Evolutionary conservation across 2,797 vertebrate genomes (phyloP).

Genomic region (Garrulus glandarius): DNA sequence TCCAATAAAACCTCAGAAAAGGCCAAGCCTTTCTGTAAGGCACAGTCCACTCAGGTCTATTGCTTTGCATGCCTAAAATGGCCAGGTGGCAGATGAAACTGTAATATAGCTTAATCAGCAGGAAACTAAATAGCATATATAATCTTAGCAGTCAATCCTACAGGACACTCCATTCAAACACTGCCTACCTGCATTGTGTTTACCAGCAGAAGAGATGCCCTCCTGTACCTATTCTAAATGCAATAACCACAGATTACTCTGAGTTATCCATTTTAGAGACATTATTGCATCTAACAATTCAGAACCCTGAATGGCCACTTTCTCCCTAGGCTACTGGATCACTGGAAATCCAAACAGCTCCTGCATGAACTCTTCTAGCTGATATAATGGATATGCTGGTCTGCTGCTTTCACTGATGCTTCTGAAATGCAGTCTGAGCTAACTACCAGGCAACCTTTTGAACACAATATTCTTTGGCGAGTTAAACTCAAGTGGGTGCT

Average conservation of each 20-base stretch:
- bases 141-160: not conserved
- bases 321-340: not conserved
- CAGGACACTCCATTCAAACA: not conserved
- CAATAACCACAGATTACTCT: not conserved
- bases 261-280: not conserved
- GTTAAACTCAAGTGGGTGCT: not conserved
- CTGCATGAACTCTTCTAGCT: not conserved
- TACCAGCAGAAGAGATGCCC: not conserved
- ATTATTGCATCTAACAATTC: not conserved
- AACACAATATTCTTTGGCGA: fast-evolving
- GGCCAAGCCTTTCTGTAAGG: not conserved
- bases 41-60: not conserved
- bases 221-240: not conserved
- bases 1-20: not conserved
- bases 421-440: not conserved
- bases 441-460: not conserved
- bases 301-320: not conserved
- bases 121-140: not conserved
- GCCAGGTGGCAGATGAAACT: not conserved
- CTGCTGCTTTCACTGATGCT: not conserved
- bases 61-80: not conserved
- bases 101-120: not conserved
- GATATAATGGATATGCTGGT: fast-evolving
- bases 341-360: not conserved
- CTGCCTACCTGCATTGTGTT: not conserved